Base-by-base conservation (phyloP, 2,113 vertebrate species). In the Pteruthius melanotis region DNA sequence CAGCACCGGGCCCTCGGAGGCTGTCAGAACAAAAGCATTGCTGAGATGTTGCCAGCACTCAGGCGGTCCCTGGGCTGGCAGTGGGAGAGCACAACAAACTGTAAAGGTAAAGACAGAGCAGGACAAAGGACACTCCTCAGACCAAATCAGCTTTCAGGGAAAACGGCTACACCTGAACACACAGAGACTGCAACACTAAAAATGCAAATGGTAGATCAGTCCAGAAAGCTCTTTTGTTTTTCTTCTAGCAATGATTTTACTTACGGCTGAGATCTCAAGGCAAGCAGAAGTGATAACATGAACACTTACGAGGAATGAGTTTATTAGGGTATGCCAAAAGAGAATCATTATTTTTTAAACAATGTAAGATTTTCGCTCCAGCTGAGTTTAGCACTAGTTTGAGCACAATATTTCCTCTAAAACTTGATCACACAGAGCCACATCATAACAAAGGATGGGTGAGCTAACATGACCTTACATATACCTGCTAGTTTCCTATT, bases 1-100 rank as follows among this genome's bases (percentile, higher is more conserved):
- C 40, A 91, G 47, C 68, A 54, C 15, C 0, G 0, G 39, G 39
- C 15, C 45, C 72, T 57, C 0, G 0, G 56, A 79, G 27, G 15
- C 35, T 87, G 65, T 13, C 11, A 35, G 50, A 76, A 19, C 0
- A 0, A 60, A 84, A 76, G 31, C 24, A 8, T 4, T 4, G 3
- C n/a, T 60, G 21, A 24, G 52, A 50, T 75, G 78, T 11, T 70
- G 72, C 30, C 4, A 2, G 49, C 40, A 33, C 21, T 78, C 52
- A 31, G 39, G 24, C 69, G 45, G 56, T 19, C 65, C 56, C 69
- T n/a, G 64, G 47, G 27, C 33, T 56, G 54, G 20, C 40, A 47
- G 37, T 28, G 35, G 45, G 27, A 85, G 18, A 76, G 39, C 49
- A 65, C 33, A 78, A 19, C 5, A 64, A 89, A 23, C 39, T 7